Evolutionary conservation across 2,113 vertebrate species (phyloP).

Genomic region (Megaceryle torquata): DNA sequence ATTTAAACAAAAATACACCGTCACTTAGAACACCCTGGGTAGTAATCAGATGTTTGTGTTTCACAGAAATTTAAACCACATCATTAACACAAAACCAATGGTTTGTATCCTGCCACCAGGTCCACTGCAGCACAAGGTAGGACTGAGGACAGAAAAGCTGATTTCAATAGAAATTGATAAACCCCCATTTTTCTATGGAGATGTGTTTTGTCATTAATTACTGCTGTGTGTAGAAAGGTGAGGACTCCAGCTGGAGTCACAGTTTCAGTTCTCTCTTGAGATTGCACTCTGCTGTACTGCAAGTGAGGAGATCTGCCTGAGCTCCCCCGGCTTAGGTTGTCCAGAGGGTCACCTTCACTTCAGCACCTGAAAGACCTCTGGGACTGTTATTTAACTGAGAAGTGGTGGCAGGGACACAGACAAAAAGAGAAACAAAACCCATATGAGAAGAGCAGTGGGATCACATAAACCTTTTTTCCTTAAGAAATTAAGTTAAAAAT

Average conservation of each 20-base stretch:
- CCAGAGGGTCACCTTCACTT: background rate
- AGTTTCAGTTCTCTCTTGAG: background rate
- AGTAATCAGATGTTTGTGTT: background rate
- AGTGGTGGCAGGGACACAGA: background rate
- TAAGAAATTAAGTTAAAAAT: background rate
- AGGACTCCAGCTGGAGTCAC: background rate
- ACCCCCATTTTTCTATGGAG: background rate
- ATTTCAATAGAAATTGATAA: background rate
- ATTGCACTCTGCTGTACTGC: background rate
- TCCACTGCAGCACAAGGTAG: background rate
- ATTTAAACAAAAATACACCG: constrained; percentile 30
- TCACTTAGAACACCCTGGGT: background rate
- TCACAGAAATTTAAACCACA: background rate
- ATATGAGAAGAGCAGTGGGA: background rate
- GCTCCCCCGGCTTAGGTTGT: background rate
- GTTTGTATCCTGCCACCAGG: background rate
- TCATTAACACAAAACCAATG: background rate
- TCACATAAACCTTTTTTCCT: background rate
- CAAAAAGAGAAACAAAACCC: background rate
- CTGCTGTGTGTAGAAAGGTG: background rate
- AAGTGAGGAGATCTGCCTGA: background rate
- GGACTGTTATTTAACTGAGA: background rate
- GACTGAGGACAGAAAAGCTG: background rate
- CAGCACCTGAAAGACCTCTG: background rate
- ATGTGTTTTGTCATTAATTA: background rate